A percentile compares a stretch with the other conserved stretches of the same genome.
phyloP scores from a whole-genome alignment of 2,113 vertebrate genomes.

The Megaceryle maxima region DNA sequence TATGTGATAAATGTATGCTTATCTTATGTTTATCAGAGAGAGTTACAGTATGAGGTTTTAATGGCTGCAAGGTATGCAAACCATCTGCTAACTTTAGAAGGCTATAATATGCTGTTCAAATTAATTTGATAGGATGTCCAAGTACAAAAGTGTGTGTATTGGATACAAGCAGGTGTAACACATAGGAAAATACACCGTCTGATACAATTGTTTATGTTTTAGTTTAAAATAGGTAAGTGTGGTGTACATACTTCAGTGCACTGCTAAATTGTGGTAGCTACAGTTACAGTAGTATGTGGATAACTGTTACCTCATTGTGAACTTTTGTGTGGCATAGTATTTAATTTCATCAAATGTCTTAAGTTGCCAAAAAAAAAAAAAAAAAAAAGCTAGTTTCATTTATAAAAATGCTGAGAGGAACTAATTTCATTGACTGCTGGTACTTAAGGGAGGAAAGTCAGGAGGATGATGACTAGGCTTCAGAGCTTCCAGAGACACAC shows the following conservation, averaged over 20 bases:
- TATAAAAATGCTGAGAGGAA: not conserved
- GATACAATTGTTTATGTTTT: not conserved
- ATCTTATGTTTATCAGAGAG: not conserved
- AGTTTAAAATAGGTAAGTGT: not conserved
- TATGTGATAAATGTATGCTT: not conserved
- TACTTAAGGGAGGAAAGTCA: not conserved
- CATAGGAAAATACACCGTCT: not conserved
- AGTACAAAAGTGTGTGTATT: not conserved
- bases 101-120: not conserved
- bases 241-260: not conserved
- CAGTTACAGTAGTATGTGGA: not conserved
- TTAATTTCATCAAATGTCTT: not conserved
- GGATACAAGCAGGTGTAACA: not conserved
- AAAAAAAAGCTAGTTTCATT: not conserved
- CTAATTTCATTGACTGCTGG: not conserved
- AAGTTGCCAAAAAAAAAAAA: not conserved
- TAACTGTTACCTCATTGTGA: not conserved
- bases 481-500: not conserved
- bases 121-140: not conserved
- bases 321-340: not conserved
- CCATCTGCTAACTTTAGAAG: not conserved
- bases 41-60: not conserved
- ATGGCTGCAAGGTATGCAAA: not conserved
- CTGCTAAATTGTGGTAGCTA: not conserved
- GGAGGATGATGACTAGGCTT: not conserved